phyloP scores from a whole-genome alignment of 2,888 invertebrate species.

The Cabera pusaria region DNA sequence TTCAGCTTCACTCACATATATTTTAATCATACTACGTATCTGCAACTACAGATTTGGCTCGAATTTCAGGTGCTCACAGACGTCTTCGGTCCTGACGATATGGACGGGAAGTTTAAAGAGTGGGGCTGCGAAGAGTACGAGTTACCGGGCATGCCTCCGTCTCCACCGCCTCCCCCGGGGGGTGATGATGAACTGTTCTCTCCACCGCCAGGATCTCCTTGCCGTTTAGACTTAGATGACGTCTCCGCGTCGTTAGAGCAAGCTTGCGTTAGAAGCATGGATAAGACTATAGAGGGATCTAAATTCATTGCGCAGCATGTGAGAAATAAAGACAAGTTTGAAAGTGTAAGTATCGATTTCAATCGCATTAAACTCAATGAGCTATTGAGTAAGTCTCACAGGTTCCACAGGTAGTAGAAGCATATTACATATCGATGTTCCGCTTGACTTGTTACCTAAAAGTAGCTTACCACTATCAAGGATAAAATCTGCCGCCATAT shows the following conservation, averaged over 20 bases:
- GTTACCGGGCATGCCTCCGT: conserved; percentile 88
- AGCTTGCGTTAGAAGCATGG: conserved; percentile 92
- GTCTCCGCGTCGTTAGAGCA: conserved; percentile 92
- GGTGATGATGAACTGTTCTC: conserved; percentile 94
- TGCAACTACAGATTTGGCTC: background rate
- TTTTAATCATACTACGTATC: conserved; percentile 4
- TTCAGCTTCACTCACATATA: conserved; percentile 29
- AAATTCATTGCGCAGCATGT: conserved; percentile 98
- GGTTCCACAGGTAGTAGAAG: too few species aligned
- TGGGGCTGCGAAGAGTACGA: conserved; percentile 88
- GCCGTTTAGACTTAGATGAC: conserved; percentile 83
- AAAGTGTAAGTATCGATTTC: conserved; percentile 89
- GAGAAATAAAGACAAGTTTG: conserved; percentile 96
- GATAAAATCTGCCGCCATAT: too few species aligned
- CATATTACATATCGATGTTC: too few species aligned
- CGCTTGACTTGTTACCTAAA: too few species aligned
- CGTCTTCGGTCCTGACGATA: conserved; percentile 86
- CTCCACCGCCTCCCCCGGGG: conserved; percentile 88
- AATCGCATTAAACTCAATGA: background rate
- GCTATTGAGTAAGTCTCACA: too few species aligned
- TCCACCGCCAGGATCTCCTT: conserved; percentile 87
- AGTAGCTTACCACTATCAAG: too few species aligned
- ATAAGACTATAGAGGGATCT: conserved; percentile 95
- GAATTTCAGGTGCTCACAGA: conserved; percentile 88
- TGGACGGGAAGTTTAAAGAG: conserved; percentile 77